Conservation (phyloP, 1,140 invertebrate species). For the Drosophila kurseongensis region DNA sequence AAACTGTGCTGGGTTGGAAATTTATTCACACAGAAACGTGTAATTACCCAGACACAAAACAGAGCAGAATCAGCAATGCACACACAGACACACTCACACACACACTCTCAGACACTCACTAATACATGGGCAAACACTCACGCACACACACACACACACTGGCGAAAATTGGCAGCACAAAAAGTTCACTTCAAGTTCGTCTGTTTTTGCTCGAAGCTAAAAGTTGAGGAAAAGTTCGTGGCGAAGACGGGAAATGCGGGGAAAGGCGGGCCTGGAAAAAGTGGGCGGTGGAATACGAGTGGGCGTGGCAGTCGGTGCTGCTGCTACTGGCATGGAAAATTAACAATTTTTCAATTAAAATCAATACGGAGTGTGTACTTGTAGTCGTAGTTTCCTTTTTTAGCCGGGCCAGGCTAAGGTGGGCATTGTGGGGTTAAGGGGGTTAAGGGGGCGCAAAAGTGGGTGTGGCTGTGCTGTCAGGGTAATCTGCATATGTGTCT, state of each 20-base stretch:
- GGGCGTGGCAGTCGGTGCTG: conserved; percentile 53
- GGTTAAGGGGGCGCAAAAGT: conserved; percentile 5
- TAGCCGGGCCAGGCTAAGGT: conserved; percentile 13
- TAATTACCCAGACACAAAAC: conserved; percentile 79
- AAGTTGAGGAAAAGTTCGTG: conserved; percentile 14
- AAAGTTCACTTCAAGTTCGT: conserved; percentile 66
- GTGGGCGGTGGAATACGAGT: conserved; percentile 10
- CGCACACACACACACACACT: conserved; percentile 12
- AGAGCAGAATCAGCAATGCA: conserved; percentile 27
- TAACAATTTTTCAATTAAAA: conserved; percentile 84
- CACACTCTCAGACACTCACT: conserved; percentile 16
- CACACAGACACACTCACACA: conserved; percentile 6
- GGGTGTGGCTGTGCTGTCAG: conserved; percentile 15
- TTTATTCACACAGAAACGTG: conserved; percentile 79
- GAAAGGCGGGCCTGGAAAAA: conserved; percentile 1
- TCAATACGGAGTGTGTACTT: conserved; percentile 74
- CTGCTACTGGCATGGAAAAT: conserved; percentile 81
- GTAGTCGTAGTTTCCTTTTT: conserved; percentile 48
- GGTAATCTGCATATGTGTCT: conserved; percentile 55
- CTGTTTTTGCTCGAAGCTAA: conserved; percentile 7
- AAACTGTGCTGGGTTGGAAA: conserved; percentile 58
- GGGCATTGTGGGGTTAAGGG: neutral
- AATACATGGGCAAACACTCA: conserved; percentile 27
- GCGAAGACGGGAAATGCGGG: neutral
- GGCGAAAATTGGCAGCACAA: conserved; percentile 71